These are phyloP conservation scores for Helicoverpa assulta DNA, from an alignment of 2,888 invertebrate species.

Conservation along the genomic window DNA sequence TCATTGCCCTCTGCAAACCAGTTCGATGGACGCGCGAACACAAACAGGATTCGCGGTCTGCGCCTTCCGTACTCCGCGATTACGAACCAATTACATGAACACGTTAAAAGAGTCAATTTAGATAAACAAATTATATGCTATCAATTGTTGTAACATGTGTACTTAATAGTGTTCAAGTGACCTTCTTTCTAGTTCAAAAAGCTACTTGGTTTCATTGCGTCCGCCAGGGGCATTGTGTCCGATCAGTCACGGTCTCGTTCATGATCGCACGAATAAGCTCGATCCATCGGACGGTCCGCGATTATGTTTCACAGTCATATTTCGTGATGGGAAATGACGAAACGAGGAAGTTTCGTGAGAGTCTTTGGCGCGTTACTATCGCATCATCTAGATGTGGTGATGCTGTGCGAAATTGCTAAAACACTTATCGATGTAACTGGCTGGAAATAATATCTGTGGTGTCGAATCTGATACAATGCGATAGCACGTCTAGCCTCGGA, in stretches of 20 bases:
- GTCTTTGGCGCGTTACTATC: constrained; percentile 64
- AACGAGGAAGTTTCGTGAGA: constrained; percentile 77
- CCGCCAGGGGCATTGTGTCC: constrained; percentile 76
- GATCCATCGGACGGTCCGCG: constrained; percentile 57
- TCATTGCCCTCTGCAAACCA: constrained; percentile 73
- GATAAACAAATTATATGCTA: constrained; percentile 24
- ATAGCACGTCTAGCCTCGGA: constrained; percentile 70
- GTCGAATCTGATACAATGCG: constrained; percentile 65
- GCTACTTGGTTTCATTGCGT: constrained; percentile 69
- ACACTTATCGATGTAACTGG: constrained; percentile 58
- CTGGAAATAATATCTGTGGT: constrained; percentile 72
- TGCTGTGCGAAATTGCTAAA: constrained; percentile 68
- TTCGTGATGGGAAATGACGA: constrained; percentile 80
- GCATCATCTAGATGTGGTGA: constrained; percentile 56
- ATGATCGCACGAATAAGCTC: constrained; percentile 75
- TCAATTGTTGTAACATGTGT: constrained; percentile 19
- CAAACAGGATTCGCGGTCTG: constrained; percentile 81
- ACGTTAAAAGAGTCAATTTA: constrained; percentile 33
- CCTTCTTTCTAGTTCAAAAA: constrained; percentile 71
- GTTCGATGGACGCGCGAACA: constrained; percentile 74
- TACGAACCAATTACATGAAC: constrained; percentile 74
- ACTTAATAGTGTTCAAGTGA: constrained; percentile 56
- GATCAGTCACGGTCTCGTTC: constrained; percentile 83
- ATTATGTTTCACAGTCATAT: constrained; percentile 68
- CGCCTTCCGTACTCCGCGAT: constrained; percentile 75